Evolutionary conservation across 2,888 invertebrate genomes (phyloP).

Genomic region (Cosmopolites sordidus): DNA sequence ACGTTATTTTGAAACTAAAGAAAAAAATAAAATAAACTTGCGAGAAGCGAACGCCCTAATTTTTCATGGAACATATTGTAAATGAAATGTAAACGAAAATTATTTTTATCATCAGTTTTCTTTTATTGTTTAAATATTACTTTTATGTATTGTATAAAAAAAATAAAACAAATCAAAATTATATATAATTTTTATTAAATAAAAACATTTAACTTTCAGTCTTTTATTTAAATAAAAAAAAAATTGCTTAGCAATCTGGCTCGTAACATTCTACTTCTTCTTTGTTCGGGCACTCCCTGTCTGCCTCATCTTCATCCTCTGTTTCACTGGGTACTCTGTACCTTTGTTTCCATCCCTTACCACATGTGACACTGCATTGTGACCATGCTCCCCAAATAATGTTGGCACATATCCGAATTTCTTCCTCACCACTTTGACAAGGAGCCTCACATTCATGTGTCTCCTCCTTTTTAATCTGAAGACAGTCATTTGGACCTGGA

Average conservation of each 20-base stretch:
- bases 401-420: slow-evolving; percentile 53
- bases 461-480: slow-evolving; percentile 47
- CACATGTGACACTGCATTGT: slow-evolving; percentile 70
- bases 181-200: not conserved
- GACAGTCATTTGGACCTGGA: slow-evolving; percentile 54
- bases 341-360: slow-evolving; percentile 61
- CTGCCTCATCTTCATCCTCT: slow-evolving; percentile 32
- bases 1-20: too few species aligned
- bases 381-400: slow-evolving; percentile 73
- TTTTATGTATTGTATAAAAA: slow-evolving; percentile 53
- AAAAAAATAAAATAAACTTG: too few species aligned
- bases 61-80: too few species aligned
- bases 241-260: slow-evolving; percentile 3
- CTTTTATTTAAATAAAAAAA: too few species aligned
- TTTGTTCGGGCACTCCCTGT: slow-evolving; percentile 34
- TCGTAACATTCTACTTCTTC: slow-evolving; percentile 41
- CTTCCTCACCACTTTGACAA: slow-evolving; percentile 38
- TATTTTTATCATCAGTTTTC: too few species aligned
- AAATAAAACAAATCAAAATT: slow-evolving; percentile 5
- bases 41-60: too few species aligned
- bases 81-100: too few species aligned
- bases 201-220: too few species aligned
- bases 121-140: slow-evolving; percentile 25
- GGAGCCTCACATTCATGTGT: slow-evolving; percentile 43
- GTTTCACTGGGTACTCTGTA: slow-evolving; percentile 44